A percentile compares a stretch with the other conserved stretches of the same genome.
Conservation (phyloP, 2,888 invertebrate species). For the Autographa pulchrina region DNA sequence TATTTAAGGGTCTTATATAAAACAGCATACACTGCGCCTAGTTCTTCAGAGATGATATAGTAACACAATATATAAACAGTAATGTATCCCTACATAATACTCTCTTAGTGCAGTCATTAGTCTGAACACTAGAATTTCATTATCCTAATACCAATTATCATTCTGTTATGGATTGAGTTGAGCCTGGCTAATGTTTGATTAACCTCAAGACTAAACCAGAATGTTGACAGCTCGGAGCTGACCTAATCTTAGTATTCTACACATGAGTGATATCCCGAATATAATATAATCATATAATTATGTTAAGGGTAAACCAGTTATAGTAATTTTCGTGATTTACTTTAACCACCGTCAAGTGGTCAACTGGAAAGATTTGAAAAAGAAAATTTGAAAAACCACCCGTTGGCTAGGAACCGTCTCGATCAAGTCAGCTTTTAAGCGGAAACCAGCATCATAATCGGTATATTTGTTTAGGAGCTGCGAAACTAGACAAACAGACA, state of each 20-base stretch:
- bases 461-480: too few species aligned
- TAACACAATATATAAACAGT: background rate
- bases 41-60: background rate
- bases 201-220: conserved; percentile 22
- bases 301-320: too few species aligned
- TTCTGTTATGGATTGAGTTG: conserved; percentile 34
- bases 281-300: too few species aligned
- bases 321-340: too few species aligned
- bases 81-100: background rate
- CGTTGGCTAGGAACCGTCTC: too few species aligned
- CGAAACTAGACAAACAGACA: too few species aligned
- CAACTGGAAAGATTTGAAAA: too few species aligned
- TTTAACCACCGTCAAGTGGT: too few species aligned
- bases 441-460: too few species aligned
- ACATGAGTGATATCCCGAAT: too few species aligned
- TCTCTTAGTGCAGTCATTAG: conserved; percentile 27
- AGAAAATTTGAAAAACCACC: too few species aligned
- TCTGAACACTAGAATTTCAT: conserved; percentile 34
- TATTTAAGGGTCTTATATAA: background rate
- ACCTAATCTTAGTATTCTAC: background rate
- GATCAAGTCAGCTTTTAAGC: too few species aligned
- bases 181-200: conserved; percentile 36
- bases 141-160: conserved; percentile 45
- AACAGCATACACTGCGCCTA: background rate
- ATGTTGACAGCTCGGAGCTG: background rate